Percentiles rank a stretch among this genome's conserved stretches.
These are phyloP conservation scores for Gavia stellata DNA, from an alignment of 2,113 vertebrate species.

Conservation along the genomic window DNA sequence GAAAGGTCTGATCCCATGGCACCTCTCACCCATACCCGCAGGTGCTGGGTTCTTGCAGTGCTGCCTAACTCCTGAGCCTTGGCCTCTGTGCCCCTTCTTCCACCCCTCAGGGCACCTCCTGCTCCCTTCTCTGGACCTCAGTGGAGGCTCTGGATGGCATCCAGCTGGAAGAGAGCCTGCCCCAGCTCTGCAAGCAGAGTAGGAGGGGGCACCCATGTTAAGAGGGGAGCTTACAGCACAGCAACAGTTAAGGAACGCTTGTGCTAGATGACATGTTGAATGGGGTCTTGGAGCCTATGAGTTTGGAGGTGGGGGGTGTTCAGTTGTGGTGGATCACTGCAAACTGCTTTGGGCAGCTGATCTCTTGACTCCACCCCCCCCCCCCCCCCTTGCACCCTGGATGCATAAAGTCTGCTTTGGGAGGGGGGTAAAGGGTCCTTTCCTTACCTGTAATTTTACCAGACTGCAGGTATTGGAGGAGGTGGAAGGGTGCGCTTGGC, in stretches of 20 bases:
- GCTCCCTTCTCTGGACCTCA: background rate
- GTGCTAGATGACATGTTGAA: background rate
- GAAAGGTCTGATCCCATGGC: background rate
- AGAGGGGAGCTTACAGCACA: background rate
- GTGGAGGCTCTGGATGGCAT: background rate
- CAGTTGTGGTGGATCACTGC: background rate
- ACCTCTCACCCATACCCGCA: background rate
- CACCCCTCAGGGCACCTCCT: background rate
- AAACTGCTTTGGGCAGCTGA: background rate
- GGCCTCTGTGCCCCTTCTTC: background rate
- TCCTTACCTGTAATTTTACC: background rate
- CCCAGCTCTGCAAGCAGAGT: background rate
- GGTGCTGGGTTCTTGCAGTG: background rate
- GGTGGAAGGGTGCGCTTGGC: accelerated
- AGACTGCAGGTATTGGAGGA: background rate
- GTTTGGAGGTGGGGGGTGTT: background rate
- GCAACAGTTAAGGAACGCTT: background rate
- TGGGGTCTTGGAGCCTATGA: background rate
- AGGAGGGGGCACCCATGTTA: background rate
- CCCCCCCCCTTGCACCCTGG: background rate
- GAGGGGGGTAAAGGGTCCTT: background rate
- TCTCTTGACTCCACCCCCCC: background rate
- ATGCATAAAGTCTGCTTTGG: background rate
- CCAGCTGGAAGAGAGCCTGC: background rate
- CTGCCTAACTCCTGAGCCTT: background rate